Base-by-base conservation (phyloP, 2,113 vertebrate species). In the Symphodus melops region DNA sequence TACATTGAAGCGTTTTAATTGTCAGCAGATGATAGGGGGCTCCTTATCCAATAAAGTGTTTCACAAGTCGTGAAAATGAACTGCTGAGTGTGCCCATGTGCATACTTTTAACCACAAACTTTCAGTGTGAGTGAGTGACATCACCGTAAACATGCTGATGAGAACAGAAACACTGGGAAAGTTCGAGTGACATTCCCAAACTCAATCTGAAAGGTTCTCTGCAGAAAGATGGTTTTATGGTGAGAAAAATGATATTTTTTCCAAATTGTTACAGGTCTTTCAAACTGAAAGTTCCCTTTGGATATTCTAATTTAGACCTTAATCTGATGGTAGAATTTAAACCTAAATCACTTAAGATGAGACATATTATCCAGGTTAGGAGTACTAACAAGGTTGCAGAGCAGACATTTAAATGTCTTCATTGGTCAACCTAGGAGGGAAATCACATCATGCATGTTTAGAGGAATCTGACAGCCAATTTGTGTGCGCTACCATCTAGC, bases 11-110 rank as follows among this genome's bases (percentile, higher is more conserved):
- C 0, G 33, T 41, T 16, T 10, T 72, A 74, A 87, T 62, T 17
- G 0, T 8, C 62, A 74, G 60, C 86, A 83, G 82, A 69, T 39
- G 75, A 39, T 11, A 14, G 16, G 2, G 20, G 5, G 14, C 17
- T 55, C n/a, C 12, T 56, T 17, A 14, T 54, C 25, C 48, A 62
- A 83, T 82, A 84, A 82, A 69, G 65, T 9, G 68, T 89, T 84
- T 82, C 6, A 13, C 75, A 87, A 90, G 71, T 21, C 2, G 8
- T 10, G 33, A 23, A 67, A 39, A 65, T 28, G 0, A 79, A 62
- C 57, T 42, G 2, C 52, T 2, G 52, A 10, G 33, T 72, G 68
- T 77, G 13, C 74, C 14, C 55, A 69, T 14, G 21, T 9, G 13
- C 68, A 23, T 48, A 1, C 44, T 23, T 57, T 16, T 1, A 56